Evolutionary conservation across 2,888 invertebrate genomes (phyloP), one percentile per base, ranked within the genome.

Genomic region (Hemithea aestivaria): DNA sequence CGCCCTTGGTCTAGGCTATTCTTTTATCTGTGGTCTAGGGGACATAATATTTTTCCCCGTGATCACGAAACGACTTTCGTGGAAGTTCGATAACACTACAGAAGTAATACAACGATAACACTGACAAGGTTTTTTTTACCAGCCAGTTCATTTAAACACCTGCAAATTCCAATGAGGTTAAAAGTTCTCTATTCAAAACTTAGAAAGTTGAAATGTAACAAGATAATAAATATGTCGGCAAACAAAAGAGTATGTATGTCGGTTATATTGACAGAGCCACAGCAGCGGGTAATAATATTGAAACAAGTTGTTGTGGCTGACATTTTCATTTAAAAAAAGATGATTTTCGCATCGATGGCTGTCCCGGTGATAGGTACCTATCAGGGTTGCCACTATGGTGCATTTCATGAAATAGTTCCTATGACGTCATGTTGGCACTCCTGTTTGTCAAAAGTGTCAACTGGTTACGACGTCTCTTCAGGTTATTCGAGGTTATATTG

Each of bases 271-370:
- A 66, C 64, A 68, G 73, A 74, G n/a, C n/a, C 69, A 42, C 32
- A 73, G 60, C 62, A 47, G 51, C 41, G 56, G 76, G 78, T 82
- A 74, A 67, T 68, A 66, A 74, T 68, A 72, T 63, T 53, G 62
- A 68, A 73, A 65, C 62, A 60, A 65, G 65, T 55, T 57, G 60
- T 45, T 58, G 62, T 59, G 59, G 67, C 72, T 84, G 83, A 82
- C 82, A 84, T 84, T 84, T 81, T 62, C 63, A 69, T 69, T 73
- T 62, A 79, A 76, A 67, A 77, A 77, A 77, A 64, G 66, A 77
- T 70, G 65, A 66, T 65, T 61, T 63, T 49, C 50, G 48, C 58
- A 57, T 54, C 62, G 16, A 35, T 58, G 61, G 57, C 56, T 56
- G 66, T 35, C 28, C 25, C 26, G 26, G 30, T 28, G 40, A 40